A percentile compares a stretch with the other conserved stretches of the same genome.
These are phyloP conservation scores for Allophyes oxyacanthae DNA, from an alignment of 2,888 invertebrate genomes.

Conservation along the genomic window DNA sequence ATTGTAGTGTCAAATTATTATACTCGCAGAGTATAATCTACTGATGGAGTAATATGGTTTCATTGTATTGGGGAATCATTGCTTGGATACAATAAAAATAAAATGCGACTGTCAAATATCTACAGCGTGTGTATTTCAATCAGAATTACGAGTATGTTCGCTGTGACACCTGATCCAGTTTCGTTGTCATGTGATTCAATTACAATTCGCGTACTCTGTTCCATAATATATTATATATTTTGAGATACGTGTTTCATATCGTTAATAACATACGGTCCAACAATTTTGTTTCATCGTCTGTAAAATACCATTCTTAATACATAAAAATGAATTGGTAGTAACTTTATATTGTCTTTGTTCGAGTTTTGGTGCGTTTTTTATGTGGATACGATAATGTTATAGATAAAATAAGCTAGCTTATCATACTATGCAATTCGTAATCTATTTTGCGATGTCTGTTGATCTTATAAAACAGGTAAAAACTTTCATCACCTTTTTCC, in stretches of 20 bases:
- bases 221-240: conserved; percentile 3
- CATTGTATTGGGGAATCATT: too few relatives aligned
- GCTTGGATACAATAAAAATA: too few relatives aligned
- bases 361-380: conserved; percentile 32
- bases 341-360: conserved; percentile 37
- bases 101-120: too few relatives aligned
- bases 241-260: conserved; percentile 7
- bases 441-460: too few relatives aligned
- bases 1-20: too few relatives aligned
- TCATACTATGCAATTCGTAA: conserved; percentile 17
- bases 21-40: too few relatives aligned
- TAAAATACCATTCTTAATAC: conserved; percentile 29
- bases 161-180: conserved; percentile 20
- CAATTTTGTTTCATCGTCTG: conserved; percentile 18
- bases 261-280: conserved; percentile 11
- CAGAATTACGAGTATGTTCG: neutral
- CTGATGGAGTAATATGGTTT: too few relatives aligned
- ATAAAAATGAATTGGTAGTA: conserved; percentile 42
- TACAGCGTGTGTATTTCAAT: too few relatives aligned
- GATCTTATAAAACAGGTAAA: too few relatives aligned
- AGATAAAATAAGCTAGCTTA: conserved; percentile 21
- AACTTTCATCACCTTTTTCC: too few relatives aligned
- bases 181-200: conserved; percentile 29
- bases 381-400: conserved; percentile 30
- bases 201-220: conserved; percentile 17